Evolutionary conservation across 30 jellyfish, hydroid and myxozoan species (phyloP).

Genomic region (Catostylus mosaicus): DNA sequence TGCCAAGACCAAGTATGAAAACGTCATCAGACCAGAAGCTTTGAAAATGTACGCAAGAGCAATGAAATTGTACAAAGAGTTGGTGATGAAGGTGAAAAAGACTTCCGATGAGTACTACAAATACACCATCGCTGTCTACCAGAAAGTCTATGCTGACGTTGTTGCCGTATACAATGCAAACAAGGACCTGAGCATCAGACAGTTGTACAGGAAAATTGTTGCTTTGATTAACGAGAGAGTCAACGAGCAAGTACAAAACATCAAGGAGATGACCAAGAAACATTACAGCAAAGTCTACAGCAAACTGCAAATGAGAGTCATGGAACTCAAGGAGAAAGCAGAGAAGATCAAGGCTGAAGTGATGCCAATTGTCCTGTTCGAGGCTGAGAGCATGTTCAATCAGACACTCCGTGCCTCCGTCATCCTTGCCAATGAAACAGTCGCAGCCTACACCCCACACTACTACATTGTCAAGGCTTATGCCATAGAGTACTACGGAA

Average conservation of each 20-base stretch:
- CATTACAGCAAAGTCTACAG: constrained; percentile 26
- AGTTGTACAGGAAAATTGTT: constrained; percentile 71
- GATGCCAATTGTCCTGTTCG: constrained; percentile 78
- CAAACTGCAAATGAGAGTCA: constrained; percentile 25
- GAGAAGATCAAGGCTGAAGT: constrained; percentile 62
- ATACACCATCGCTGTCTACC: constrained; percentile 30
- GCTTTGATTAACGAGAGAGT: constrained; percentile 23
- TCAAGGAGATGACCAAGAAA: constrained; percentile 57
- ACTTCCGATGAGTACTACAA: constrained; percentile 41
- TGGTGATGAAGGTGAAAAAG: constrained; percentile 15
- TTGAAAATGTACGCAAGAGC: constrained; percentile 36
- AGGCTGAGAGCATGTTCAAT: constrained; percentile 90
- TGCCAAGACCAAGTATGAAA: constrained; percentile 49
- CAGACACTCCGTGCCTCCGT: constrained; percentile 95
- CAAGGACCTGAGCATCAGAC: constrained; percentile 79
- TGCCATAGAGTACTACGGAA: constrained; percentile 38
- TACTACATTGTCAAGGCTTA: constrained; percentile 64
- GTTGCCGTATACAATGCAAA: constrained; percentile 64
- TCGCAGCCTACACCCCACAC: constrained; percentile 91
- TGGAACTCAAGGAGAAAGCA: constrained; percentile 44
- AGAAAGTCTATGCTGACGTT: constrained; percentile 34
- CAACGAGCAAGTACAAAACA: constrained; percentile 24
- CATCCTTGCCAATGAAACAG: constrained; percentile 84
- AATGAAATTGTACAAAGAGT: constrained; percentile 33
- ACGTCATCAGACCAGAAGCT: constrained; percentile 67